Conservation (phyloP, 2,797 vertebrate species). For the Sternotherus odoratus region DNA sequence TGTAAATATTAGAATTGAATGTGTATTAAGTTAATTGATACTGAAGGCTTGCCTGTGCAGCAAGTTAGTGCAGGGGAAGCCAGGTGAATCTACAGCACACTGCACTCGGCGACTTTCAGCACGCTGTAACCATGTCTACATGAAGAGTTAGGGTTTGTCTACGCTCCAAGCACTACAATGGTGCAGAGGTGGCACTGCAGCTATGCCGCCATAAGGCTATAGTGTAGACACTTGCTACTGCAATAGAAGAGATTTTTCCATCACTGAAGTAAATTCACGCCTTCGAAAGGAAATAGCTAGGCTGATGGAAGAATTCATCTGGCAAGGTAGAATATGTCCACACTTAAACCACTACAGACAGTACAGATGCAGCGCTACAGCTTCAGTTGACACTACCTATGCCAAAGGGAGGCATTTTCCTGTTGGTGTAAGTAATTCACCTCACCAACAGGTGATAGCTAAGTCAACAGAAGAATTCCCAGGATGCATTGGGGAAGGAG, state of each 20-base stretch:
- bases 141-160: not conserved
- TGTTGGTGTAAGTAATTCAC: too few species aligned
- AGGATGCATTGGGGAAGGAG: not conserved
- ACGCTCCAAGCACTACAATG: not conserved
- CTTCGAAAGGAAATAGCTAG: not conserved
- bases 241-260: not conserved
- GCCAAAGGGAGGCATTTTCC: too few species aligned
- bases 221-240: too few species aligned
- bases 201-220: too few species aligned
- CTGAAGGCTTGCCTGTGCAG: not conserved
- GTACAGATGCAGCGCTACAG: too few species aligned
- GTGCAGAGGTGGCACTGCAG: too few species aligned
- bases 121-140: accelerated
- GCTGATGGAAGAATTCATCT: not conserved
- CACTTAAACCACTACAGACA: too few species aligned
- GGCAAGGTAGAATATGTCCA: too few species aligned
- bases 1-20: not conserved
- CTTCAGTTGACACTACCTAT: too few species aligned
- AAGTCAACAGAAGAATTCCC: not conserved
- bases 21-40: not conserved
- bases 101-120: not conserved
- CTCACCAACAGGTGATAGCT: too few species aligned
- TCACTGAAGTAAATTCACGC: not conserved
- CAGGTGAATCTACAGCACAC: not conserved
- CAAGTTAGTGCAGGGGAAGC: not conserved